Conservation (phyloP, 2,113 vertebrate genomes). For the Lota lota region DNA sequence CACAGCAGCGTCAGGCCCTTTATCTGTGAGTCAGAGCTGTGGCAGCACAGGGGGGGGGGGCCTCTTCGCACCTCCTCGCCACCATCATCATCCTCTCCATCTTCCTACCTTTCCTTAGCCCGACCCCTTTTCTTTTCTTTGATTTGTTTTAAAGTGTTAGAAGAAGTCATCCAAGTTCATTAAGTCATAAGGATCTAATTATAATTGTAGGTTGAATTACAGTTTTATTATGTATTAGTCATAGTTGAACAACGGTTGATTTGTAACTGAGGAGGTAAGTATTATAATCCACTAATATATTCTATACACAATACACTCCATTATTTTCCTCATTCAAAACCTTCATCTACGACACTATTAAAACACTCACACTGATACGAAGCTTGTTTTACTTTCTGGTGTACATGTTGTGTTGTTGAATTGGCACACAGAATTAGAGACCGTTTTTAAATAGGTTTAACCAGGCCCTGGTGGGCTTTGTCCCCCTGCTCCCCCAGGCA, state of each 20-base stretch:
- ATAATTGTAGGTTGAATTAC: too few relatives aligned
- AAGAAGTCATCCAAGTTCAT: too few relatives aligned
- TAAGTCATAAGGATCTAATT: too few relatives aligned
- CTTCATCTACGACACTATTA: too few relatives aligned
- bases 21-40: conserved; percentile 91
- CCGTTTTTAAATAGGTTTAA: conserved; percentile 81
- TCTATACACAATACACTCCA: too few relatives aligned
- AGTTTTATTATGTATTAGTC: too few relatives aligned
- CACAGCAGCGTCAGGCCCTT: conserved; percentile 99
- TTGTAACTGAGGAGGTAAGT: too few relatives aligned
- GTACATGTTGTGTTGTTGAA: conserved; percentile 43
- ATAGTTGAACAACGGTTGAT: too few relatives aligned
- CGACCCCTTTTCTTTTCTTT: background rate
- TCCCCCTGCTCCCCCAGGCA: conserved; percentile 83
- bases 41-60: conserved; percentile 2
- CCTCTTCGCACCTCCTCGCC: conserved; percentile 6
- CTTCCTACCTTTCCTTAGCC: conserved; percentile 2
- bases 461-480: conserved; percentile 74
- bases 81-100: conserved; percentile 16
- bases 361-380: background rate
- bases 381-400: background rate
- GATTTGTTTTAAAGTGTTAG: too few relatives aligned
- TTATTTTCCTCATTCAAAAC: too few relatives aligned
- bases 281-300: too few relatives aligned
- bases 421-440: conserved; percentile 68